Evolutionary conservation across 30 jellyfish, hydroid and myxozoan genomes (phyloP).

Genomic region (Turritopsis dohrnii): DNA sequence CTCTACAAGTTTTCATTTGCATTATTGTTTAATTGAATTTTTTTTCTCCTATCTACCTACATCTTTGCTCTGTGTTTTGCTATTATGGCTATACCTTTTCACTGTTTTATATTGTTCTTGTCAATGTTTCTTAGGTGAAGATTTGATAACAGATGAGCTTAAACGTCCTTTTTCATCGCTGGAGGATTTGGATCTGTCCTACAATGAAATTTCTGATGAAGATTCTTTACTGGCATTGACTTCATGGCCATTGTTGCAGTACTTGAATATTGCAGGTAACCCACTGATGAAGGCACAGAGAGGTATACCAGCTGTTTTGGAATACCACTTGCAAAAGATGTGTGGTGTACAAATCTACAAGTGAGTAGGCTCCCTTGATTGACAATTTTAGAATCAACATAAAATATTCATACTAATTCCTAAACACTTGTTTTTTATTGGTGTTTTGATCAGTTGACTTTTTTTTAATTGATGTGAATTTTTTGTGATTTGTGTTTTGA

Average conservation of each 20-base stretch:
- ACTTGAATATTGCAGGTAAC: constrained; percentile 50
- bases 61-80: too few species aligned
- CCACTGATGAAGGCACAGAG: constrained; percentile 43
- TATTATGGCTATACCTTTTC: too few species aligned
- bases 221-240: constrained; percentile 59
- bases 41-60: too few species aligned
- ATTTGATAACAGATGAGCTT: constrained; percentile 19
- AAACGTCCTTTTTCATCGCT: constrained; percentile 38
- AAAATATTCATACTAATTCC: too few species aligned
- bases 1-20: background rate
- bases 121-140: constrained; percentile 30
- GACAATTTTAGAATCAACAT: too few species aligned
- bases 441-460: too few species aligned
- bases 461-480: too few species aligned
- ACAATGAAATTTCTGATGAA: constrained; percentile 42
- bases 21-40: too few species aligned
- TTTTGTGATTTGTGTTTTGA: background rate
- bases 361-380: too few species aligned
- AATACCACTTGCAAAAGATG: constrained; percentile 35
- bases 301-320: constrained; percentile 56
- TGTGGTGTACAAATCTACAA: constrained; percentile 61
- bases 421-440: too few species aligned
- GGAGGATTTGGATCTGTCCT: constrained; percentile 45
- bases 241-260: constrained; percentile 52
- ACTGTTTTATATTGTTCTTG: too few species aligned